phyloP scores from a whole-genome alignment of 1,140 invertebrate genomes.

The Aphis gossypii region DNA sequence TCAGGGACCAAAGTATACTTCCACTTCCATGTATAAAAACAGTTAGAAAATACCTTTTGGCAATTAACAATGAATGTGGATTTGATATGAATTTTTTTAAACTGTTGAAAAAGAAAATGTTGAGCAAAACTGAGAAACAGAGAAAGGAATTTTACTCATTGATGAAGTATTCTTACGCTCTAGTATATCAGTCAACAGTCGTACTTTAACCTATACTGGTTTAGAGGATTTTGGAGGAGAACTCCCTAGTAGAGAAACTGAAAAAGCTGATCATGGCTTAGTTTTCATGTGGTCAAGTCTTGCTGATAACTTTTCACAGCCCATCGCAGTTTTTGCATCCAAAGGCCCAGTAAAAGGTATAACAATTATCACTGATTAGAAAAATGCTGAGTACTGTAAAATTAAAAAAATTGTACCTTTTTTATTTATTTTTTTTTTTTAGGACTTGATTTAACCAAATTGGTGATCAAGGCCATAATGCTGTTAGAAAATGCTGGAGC shows the following conservation, averaged over 20 bases:
- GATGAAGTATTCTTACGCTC: not conserved
- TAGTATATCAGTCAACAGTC: not conserved
- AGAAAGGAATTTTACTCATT: not conserved
- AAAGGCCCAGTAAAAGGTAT: too few relatives aligned
- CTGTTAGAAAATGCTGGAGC: too few relatives aligned
- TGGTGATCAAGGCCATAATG: too few relatives aligned
- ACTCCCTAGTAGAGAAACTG: not conserved
- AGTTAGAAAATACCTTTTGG: not conserved
- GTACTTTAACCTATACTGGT: not conserved
- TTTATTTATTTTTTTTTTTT: too few relatives aligned
- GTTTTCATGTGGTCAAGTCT: not conserved
- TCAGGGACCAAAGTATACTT: not conserved
- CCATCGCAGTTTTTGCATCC: too few relatives aligned
- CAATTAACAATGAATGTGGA: not conserved
- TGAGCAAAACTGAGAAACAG: not conserved
- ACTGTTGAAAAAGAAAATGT: not conserved
- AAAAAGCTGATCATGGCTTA: not conserved
- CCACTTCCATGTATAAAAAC: not conserved
- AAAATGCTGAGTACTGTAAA: too few relatives aligned
- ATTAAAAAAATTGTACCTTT: too few relatives aligned
- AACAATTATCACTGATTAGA: too few relatives aligned
- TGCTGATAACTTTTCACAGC: too few relatives aligned
- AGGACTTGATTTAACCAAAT: too few relatives aligned
- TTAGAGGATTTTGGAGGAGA: slow-evolving; percentile 3
- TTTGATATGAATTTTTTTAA: slow-evolving; percentile 15